These are phyloP conservation scores for Myotis findleyi DNA, from an alignment of 2,797 vertebrate species.

Conservation along the genomic window DNA sequence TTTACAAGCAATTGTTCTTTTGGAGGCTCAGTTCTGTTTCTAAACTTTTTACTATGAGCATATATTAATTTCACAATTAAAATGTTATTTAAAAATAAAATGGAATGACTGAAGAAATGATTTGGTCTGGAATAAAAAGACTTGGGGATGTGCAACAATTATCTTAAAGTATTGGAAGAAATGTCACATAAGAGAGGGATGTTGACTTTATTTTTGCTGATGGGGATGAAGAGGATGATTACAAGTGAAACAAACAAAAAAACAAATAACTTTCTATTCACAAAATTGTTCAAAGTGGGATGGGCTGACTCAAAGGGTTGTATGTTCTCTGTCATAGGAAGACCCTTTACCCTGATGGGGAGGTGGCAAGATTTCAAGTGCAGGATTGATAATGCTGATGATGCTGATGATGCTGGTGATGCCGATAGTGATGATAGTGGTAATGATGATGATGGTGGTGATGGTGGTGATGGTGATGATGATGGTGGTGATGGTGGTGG, in stretches of 20 bases:
- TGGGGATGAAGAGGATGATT: neutral
- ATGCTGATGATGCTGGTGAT: accelerated
- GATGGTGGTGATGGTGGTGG: accelerated
- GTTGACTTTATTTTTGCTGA: neutral
- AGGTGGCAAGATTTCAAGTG: neutral
- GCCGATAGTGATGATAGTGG: accelerated
- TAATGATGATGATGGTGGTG: accelerated
- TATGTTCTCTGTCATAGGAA: neutral
- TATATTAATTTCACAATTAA: neutral
- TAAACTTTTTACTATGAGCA: neutral
- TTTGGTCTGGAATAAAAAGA: neutral
- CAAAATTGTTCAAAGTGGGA: neutral
- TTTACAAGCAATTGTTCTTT: neutral
- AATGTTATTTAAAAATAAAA: neutral
- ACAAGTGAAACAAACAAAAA: neutral
- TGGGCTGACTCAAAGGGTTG: neutral
- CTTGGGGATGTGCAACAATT: neutral
- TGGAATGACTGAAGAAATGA: neutral
- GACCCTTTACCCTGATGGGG: neutral
- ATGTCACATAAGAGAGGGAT: neutral
- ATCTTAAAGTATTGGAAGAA: neutral
- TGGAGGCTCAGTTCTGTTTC: neutral
- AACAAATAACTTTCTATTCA: neutral
- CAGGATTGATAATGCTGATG: accelerated
- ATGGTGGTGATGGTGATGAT: accelerated